phyloP scores from a whole-genome alignment of 1,140 invertebrate genomes.

The Trinorchestia longiramus region DNA sequence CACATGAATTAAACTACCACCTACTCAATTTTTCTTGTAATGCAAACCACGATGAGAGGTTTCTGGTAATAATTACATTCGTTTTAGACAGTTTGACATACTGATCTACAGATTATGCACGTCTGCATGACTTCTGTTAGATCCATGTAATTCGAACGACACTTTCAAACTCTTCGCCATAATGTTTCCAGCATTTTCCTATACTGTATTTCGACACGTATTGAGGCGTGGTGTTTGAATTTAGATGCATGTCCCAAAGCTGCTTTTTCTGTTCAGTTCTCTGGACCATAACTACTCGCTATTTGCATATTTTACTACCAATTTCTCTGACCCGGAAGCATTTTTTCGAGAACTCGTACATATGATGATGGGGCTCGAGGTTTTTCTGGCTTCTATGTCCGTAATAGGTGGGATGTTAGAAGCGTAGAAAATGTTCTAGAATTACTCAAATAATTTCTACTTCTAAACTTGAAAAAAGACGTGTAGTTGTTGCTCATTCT shows the following conservation, averaged over 20 bases:
- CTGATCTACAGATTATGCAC: not conserved
- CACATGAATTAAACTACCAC: not conserved
- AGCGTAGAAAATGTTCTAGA: not conserved
- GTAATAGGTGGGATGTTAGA: not conserved
- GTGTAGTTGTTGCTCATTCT: not conserved
- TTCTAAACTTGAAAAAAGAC: not conserved
- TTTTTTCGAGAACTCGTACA: not conserved
- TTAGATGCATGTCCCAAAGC: not conserved
- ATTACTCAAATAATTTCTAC: not conserved
- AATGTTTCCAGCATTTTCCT: not conserved
- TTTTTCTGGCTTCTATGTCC: not conserved
- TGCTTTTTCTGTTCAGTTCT: not conserved
- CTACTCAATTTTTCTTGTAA: not conserved
- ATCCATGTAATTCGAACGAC: not conserved
- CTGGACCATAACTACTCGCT: not conserved
- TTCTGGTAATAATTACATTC: not conserved
- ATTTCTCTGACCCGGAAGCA: not conserved
- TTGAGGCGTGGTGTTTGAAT: not conserved
- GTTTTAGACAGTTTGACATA: not conserved
- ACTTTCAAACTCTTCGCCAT: not conserved
- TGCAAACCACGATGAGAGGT: not conserved
- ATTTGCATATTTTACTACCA: not conserved
- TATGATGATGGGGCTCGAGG: not conserved
- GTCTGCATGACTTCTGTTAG: not conserved
- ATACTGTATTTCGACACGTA: not conserved